Conservation (phyloP, 1,140 invertebrate species). For the Cyclina sinensis region DNA sequence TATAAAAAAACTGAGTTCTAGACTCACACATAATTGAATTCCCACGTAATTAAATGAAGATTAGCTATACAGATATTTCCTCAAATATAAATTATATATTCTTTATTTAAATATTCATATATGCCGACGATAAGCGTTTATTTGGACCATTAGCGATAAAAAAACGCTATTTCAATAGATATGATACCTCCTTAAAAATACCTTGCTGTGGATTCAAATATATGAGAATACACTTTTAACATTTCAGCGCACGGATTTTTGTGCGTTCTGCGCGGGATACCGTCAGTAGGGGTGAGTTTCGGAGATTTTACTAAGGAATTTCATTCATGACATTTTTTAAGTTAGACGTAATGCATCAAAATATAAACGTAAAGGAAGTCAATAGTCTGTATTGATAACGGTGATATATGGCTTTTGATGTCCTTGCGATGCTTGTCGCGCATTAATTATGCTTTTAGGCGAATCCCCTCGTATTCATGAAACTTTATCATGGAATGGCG, state of each 20-base stretch:
- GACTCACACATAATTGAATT: not conserved
- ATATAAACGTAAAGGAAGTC: constrained; percentile 19
- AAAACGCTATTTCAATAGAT: not conserved
- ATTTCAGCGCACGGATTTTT: not conserved
- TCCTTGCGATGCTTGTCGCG: not conserved
- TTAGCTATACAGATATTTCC: not conserved
- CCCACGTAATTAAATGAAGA: not conserved
- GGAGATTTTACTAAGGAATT: constrained; percentile 21
- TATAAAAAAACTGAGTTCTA: too few relatives aligned
- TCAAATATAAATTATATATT: not conserved
- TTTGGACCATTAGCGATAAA: constrained; percentile 19
- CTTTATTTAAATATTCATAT: not conserved
- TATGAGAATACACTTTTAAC: not conserved
- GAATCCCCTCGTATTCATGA: not conserved
- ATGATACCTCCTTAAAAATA: not conserved
- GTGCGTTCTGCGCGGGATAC: not conserved
- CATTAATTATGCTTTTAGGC: constrained; percentile 13
- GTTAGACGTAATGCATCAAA: not conserved
- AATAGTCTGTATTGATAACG: constrained; percentile 20
- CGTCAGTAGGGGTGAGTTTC: not conserved
- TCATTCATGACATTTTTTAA: constrained; percentile 12
- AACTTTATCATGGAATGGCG: not conserved
- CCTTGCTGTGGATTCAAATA: not conserved
- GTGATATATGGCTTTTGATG: constrained; percentile 6
- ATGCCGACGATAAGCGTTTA: not conserved